A percentile compares a stretch with the other conserved stretches of the same genome.
Conservation (phyloP, 2,113 vertebrate genomes). For the Megaptera novaeangliae region DNA sequence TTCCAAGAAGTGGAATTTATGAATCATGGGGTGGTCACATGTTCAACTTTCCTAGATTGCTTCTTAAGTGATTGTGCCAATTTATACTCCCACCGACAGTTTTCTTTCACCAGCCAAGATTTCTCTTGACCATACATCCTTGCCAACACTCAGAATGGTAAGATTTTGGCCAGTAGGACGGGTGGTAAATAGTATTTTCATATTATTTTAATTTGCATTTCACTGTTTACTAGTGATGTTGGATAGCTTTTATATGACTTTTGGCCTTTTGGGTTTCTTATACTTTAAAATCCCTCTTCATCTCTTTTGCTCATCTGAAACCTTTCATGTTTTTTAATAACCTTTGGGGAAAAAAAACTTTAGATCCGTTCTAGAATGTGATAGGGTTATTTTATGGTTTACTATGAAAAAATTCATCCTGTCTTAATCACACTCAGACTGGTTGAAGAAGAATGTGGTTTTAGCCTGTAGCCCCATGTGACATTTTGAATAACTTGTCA, state of each 20-base stretch:
- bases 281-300: not conserved
- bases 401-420: not conserved
- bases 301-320: not conserved
- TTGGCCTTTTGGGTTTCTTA: not conserved
- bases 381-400: not conserved
- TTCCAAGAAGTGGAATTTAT: not conserved
- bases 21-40: not conserved
- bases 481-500: not conserved
- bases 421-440: not conserved
- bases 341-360: not conserved
- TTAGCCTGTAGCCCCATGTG: not conserved
- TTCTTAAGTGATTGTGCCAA: not conserved
- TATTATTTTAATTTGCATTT: conserved; percentile 21
- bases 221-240: not conserved
- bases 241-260: not conserved
- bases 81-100: not conserved
- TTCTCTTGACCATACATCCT: not conserved
- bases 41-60: not conserved
- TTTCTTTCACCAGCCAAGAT: not conserved
- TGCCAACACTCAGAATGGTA: not conserved
- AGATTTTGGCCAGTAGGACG: not conserved
- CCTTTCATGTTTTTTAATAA: not conserved
- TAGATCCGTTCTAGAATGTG: not conserved
- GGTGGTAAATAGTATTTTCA: not conserved
- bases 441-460: not conserved